phyloP scores from a whole-genome alignment of 2,888 invertebrate species.

The Synergus japonicus region DNA sequence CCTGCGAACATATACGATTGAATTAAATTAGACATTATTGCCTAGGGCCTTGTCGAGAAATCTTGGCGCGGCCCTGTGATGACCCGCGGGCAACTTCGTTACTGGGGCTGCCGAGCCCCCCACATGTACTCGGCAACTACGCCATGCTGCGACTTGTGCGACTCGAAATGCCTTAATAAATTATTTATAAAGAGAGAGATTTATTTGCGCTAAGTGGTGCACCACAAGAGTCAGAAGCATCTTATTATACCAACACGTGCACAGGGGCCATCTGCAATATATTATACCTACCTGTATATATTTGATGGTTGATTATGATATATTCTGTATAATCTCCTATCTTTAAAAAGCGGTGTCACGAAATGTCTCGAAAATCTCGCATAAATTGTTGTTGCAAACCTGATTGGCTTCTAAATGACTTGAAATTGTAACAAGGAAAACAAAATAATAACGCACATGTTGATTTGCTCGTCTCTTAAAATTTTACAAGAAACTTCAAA shows the following conservation, averaged over 20 bases:
- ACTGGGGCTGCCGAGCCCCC: slow-evolving; percentile 1
- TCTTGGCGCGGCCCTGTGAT: slow-evolving; percentile 37
- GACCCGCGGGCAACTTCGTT: slow-evolving; percentile 38
- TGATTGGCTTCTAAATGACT: too few species aligned
- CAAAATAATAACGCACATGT: too few species aligned
- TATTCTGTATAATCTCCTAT: not conserved
- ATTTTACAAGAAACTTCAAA: too few species aligned
- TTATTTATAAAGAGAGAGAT: slow-evolving; percentile 57
- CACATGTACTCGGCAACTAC: not conserved
- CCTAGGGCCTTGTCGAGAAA: not conserved
- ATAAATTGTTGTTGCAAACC: too few species aligned
- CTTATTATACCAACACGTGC: slow-evolving; percentile 22
- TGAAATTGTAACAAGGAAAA: too few species aligned
- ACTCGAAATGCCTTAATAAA: slow-evolving; percentile 54
- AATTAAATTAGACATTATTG: not conserved
- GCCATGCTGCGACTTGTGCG: slow-evolving; percentile 52
- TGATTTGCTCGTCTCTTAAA: too few species aligned
- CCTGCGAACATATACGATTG: not conserved
- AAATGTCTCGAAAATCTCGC: too few species aligned
- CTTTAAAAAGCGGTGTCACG: too few species aligned
- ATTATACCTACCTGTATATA: not conserved
- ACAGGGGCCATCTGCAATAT: not conserved
- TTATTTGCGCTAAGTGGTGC: slow-evolving; percentile 58
- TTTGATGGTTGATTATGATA: not conserved
- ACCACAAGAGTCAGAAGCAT: slow-evolving; percentile 38